Percentiles rank a stretch among this genome's conserved stretches.
phyloP scores from a whole-genome alignment of 2,113 vertebrate species.

The Eubucco bourcierii region DNA sequence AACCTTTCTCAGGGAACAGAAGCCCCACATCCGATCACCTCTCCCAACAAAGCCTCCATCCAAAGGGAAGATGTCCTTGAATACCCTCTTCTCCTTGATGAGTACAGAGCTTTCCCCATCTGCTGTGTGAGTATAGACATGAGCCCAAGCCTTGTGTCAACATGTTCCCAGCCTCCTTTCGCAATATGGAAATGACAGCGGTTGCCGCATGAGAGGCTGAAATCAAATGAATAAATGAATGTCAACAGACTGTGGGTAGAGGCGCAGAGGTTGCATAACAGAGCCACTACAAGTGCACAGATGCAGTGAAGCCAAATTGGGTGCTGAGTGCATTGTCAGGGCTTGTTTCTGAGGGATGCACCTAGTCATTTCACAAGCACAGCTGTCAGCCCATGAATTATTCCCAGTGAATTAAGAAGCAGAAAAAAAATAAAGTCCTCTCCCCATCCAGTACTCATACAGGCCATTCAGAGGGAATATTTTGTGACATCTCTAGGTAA shows the following conservation, averaged over 20 bases:
- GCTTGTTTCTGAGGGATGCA: constrained; percentile 24
- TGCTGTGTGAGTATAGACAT: not conserved
- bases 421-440: not conserved
- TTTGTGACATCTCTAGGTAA: constrained; percentile 19
- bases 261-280: constrained; percentile 42
- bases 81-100: constrained; percentile 10
- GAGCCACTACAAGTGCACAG: constrained; percentile 20
- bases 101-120: constrained; percentile 14
- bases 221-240: constrained; percentile 68
- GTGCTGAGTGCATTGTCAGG: constrained; percentile 38
- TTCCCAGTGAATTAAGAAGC: constrained; percentile 14
- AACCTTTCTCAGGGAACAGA: not conserved
- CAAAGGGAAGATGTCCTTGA: constrained; percentile 11
- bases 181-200: constrained; percentile 37
- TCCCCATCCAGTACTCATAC: not conserved
- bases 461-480: not conserved
- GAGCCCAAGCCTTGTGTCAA: constrained; percentile 48
- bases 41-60: not conserved
- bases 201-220: not conserved
- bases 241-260: constrained; percentile 47
- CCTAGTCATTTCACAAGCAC: constrained; percentile 29
- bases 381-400: constrained; percentile 25
- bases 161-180: constrained; percentile 17
- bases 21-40: not conserved
- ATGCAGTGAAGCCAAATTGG: constrained; percentile 12